Conservation (phyloP, 2,888 invertebrate genomes). For the Hypena proboscidalis region DNA sequence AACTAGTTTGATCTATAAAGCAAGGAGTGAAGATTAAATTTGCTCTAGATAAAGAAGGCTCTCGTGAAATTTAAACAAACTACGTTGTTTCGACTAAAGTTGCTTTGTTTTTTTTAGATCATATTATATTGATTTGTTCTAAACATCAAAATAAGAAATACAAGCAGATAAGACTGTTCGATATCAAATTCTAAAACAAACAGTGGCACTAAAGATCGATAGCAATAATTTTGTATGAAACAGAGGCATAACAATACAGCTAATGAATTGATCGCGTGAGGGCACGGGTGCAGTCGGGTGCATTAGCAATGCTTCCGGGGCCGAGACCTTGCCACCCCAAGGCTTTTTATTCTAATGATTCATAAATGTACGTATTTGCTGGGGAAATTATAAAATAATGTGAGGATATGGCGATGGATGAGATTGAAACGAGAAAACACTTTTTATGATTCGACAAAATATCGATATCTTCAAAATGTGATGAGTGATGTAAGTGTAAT, state of each 20-base stretch:
- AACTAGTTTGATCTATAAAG: too few relatives aligned
- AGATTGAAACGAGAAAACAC: too few relatives aligned
- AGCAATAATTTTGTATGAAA: constrained; percentile 38
- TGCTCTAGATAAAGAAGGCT: too few relatives aligned
- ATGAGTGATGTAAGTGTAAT: too few relatives aligned
- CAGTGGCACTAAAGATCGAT: constrained; percentile 33
- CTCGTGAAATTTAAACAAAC: too few relatives aligned
- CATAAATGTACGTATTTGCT: constrained; percentile 23
- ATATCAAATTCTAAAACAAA: constrained; percentile 13
- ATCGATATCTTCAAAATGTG: too few relatives aligned
- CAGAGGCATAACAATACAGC: constrained; percentile 63
- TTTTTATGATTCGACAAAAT: too few relatives aligned
- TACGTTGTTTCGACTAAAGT: too few relatives aligned
- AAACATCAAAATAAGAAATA: background rate
- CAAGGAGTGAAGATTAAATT: too few relatives aligned
- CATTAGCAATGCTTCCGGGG: constrained; percentile 82
- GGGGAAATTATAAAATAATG: constrained; percentile 3
- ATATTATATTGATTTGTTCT: too few relatives aligned
- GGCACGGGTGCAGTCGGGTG: constrained; percentile 79
- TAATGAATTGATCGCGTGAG: constrained; percentile 82
- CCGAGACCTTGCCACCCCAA: constrained; percentile 39
- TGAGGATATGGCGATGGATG: too few relatives aligned
- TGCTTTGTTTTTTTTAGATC: too few relatives aligned
- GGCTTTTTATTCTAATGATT: constrained; percentile 42
- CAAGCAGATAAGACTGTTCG: background rate